Base-by-base conservation (phyloP, 2,888 invertebrate genomes). In the Meandrusa payeni region DNA sequence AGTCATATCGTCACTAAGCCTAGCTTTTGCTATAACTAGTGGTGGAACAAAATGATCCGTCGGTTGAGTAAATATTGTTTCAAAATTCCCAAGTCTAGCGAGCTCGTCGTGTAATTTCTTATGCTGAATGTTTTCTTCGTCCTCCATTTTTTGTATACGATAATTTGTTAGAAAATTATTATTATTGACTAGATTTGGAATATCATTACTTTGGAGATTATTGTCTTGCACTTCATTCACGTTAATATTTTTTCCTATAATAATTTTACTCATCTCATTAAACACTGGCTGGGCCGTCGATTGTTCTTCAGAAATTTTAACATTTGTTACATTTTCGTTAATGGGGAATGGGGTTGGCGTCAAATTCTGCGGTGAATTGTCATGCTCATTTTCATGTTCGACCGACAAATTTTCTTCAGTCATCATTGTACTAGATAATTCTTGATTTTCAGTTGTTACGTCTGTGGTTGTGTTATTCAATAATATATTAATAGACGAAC, bases 31-130 rank as follows among this genome's bases (percentile, higher is more conserved):
- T 83, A 89, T 89, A 1, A 89, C 88, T 15, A 89, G 54, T 2
- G 88, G 88, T 2, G 88, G 88, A 13, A 89, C 74, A 54, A 89
- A 89, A 52, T 88, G 88, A 52, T 89, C 88, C 5, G 87, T 79
- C 1, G 87, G 80, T 54, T 86, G 88, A 4, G 80, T 86, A 54
- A 85, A 88, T 57, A 88, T 83, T 28, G 74, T 83, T 57, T 87
- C 83, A 36, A 79, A 68, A 47, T 79, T 83, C n/a, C 80, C 83
- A 33, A 75, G 68, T 17, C 79, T 67, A 1, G 86, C 81, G 24
- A 86, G 67, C 57, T 86, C 82, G 46, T 83, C 82, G 19, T 87
- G 85, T 34, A 87, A 49, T 58, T 78, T 69, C 61, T 83, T 85
- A 55, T 85, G 78, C 50, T 85, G 77, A 62, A 76, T 73, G 36